Evolutionary conservation across 2,888 invertebrate genomes (phyloP).

Genomic region (Ellobium chinense): DNA sequence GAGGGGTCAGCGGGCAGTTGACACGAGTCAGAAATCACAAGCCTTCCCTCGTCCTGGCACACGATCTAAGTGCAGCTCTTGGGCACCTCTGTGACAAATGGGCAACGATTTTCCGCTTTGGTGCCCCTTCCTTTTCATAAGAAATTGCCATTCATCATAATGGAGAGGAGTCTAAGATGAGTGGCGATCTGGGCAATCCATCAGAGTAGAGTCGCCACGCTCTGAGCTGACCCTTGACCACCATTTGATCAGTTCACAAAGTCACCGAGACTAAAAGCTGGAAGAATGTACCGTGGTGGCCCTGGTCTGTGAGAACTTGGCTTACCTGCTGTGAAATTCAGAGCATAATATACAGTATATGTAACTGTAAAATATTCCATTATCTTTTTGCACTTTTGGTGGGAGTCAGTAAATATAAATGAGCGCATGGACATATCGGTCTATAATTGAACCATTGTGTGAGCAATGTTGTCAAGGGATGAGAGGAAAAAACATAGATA

Average conservation of each 20-base stretch:
- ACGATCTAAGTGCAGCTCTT: background rate
- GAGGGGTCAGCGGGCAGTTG: background rate
- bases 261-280: background rate
- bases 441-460: too few species aligned
- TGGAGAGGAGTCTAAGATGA: background rate
- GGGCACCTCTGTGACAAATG: slow-evolving; percentile 15
- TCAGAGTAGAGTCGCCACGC: background rate
- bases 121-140: background rate
- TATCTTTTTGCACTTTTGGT: too few species aligned
- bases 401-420: too few species aligned
- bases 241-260: background rate
- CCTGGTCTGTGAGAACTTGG: too few species aligned
- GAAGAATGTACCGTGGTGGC: too few species aligned
- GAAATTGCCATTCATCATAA: background rate
- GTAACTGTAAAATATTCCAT: too few species aligned
- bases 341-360: too few species aligned
- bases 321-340: too few species aligned
- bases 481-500: too few species aligned
- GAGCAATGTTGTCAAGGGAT: too few species aligned
- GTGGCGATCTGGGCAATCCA: background rate
- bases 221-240: background rate
- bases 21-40: background rate
- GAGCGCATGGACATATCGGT: too few species aligned
- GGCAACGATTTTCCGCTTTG: slow-evolving; percentile 2
- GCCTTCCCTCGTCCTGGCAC: background rate